Conservation (phyloP, 2,797 vertebrate species). For the Kryptolebias ocellatus region DNA sequence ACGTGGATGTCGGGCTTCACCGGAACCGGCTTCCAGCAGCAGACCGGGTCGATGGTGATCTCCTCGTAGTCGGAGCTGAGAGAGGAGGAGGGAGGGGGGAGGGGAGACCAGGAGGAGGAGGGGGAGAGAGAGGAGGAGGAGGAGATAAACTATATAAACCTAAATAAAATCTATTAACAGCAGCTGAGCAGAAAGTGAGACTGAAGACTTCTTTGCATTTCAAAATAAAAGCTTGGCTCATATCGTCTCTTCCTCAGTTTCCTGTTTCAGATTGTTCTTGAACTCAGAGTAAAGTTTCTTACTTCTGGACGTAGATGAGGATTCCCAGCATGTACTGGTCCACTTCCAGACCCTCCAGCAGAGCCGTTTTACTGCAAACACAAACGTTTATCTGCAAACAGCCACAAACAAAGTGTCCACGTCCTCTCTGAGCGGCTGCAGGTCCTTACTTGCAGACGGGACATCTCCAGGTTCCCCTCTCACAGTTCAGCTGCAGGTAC, state of each 20-base stretch:
- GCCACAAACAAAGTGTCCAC: no score
- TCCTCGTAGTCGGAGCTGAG: slow-evolving; percentile 91
- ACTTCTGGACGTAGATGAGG: slow-evolving; percentile 94
- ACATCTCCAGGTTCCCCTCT: slow-evolving; percentile 93
- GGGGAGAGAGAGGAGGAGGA: no score
- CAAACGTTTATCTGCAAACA: background rate
- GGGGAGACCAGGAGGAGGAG: background rate
- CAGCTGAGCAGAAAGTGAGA: no score
- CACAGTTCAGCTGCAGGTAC: slow-evolving; percentile 94
- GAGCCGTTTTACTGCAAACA: slow-evolving; percentile 88
- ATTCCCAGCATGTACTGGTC: slow-evolving; percentile 96
- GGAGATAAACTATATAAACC: no score
- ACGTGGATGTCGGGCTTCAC: slow-evolving; percentile 90
- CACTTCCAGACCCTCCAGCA: slow-evolving; percentile 92
- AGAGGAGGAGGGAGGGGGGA: background rate
- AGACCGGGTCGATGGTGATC: slow-evolving; percentile 93
- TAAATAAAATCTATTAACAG: no score
- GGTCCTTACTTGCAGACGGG: slow-evolving; percentile 92
- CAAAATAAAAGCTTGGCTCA: no score
- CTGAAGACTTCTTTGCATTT: no score
- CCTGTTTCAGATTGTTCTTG: no score
- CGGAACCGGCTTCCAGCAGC: slow-evolving; percentile 93
- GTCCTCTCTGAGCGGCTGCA: no score
- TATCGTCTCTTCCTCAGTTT: no score
- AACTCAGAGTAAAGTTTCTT: slow-evolving; percentile 53